A percentile compares a stretch with the other conserved stretches of the same genome.
Conservation (phyloP, 2,888 invertebrate species). For the Liposcelis brunnea region DNA sequence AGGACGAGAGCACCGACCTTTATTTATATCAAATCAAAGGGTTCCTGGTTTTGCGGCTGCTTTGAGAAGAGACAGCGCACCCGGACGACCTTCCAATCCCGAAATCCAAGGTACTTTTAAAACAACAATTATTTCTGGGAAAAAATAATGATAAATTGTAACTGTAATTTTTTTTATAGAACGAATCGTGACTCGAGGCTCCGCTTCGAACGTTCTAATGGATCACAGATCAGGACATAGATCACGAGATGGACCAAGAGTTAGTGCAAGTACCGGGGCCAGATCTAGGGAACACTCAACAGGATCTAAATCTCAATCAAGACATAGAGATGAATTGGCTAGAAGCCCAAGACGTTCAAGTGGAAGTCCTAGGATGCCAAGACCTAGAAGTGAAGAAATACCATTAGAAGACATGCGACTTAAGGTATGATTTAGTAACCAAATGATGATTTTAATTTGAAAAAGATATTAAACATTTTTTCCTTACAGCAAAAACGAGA, state of each 20-base stretch:
- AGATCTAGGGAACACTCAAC: background rate
- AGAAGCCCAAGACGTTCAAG: conserved; percentile 33
- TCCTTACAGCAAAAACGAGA: background rate
- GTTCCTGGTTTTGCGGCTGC: conserved; percentile 30
- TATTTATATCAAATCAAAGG: conserved; percentile 23
- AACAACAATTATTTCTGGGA: too few relatives aligned
- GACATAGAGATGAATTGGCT: background rate
- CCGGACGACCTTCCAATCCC: conserved; percentile 12
- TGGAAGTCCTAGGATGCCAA: conserved; percentile 54
- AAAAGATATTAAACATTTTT: background rate
- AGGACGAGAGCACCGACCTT: conserved; percentile 24
- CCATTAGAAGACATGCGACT: conserved; percentile 58
- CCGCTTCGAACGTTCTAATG: too few relatives aligned
- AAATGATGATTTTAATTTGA: background rate
- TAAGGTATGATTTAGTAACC: conserved; percentile 16
- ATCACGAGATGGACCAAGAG: background rate
- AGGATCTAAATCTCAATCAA: background rate
- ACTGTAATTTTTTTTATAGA: background rate
- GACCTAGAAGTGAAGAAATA: conserved; percentile 63
- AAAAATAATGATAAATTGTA: background rate
- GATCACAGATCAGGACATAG: too few relatives aligned
- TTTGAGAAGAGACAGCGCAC: conserved; percentile 24
- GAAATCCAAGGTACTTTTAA: too few relatives aligned
- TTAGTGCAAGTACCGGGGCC: background rate
- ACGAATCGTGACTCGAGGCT: too few relatives aligned